phyloP scores from a whole-genome alignment of 2,797 vertebrate genomes.

The Ibycter americanus region DNA sequence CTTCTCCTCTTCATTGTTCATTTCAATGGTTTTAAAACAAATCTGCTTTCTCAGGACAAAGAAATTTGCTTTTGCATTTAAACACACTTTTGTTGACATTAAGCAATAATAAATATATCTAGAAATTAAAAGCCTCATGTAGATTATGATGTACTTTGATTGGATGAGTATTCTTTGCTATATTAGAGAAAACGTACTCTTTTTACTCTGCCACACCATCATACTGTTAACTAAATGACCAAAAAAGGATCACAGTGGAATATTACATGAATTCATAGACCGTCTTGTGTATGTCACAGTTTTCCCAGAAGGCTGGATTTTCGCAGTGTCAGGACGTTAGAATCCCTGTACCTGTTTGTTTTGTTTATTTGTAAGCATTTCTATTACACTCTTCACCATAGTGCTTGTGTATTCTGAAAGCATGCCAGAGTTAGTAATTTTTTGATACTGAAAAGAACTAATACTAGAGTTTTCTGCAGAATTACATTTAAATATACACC shows the following conservation, averaged over 20 bases:
- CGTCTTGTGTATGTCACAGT: constrained; percentile 13
- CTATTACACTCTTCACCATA: not conserved
- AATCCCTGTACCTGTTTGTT: constrained; percentile 38
- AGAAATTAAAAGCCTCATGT: constrained; percentile 39
- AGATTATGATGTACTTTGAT: constrained; percentile 51
- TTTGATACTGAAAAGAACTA: not conserved
- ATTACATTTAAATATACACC: not conserved
- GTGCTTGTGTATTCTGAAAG: constrained; percentile 39
- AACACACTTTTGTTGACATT: constrained; percentile 71
- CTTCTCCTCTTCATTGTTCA: constrained; percentile 67
- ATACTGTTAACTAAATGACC: not conserved
- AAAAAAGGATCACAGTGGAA: not conserved
- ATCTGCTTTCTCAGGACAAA: constrained; percentile 68
- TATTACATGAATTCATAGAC: constrained; percentile 22
- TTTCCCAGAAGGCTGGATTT: constrained; percentile 50
- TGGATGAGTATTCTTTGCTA: constrained; percentile 30
- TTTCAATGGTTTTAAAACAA: constrained; percentile 75
- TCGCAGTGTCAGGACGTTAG: not conserved
- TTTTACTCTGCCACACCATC: not conserved
- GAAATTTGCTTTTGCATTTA: constrained; percentile 59
- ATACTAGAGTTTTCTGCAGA: not conserved
- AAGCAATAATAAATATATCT: constrained; percentile 67
- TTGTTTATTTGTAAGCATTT: not conserved
- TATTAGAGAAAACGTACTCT: constrained; percentile 29
- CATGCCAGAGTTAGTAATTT: not conserved